A percentile compares a stretch with the other conserved stretches of the same genome.
Evolutionary conservation across 2,888 invertebrate species (phyloP).

Genomic region (Heliconius cydno): DNA sequence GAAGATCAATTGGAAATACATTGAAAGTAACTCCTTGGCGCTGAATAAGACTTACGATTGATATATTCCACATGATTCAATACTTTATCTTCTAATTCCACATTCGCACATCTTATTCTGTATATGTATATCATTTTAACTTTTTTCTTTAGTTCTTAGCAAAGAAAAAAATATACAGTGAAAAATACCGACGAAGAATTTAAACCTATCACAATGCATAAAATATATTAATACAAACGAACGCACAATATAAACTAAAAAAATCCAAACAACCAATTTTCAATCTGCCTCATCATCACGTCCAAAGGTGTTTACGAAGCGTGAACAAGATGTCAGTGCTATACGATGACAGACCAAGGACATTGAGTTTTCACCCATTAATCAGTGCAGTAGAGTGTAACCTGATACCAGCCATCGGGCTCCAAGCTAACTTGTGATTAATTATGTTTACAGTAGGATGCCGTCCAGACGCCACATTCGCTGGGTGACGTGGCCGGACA

Average conservation of each 20-base stretch:
- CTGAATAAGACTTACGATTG: neutral
- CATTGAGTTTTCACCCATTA: slow-evolving; percentile 46
- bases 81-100: neutral
- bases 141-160: too few species aligned
- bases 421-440: slow-evolving; percentile 55
- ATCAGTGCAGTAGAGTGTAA: slow-evolving; percentile 46
- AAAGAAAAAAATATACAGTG: too few species aligned
- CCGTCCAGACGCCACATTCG: slow-evolving; percentile 65
- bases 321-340: slow-evolving; percentile 42
- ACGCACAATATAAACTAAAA: neutral
- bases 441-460: slow-evolving; percentile 66
- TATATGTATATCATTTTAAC: neutral
- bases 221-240: neutral
- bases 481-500: slow-evolving; percentile 69
- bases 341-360: slow-evolving; percentile 35
- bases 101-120: neutral
- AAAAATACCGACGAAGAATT: neutral
- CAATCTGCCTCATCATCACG: neutral
- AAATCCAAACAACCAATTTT: neutral
- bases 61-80: neutral
- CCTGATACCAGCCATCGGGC: slow-evolving; percentile 42
- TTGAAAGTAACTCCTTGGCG: neutral
- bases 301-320: neutral
- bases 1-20: slow-evolving; percentile 34
- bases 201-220: neutral